A percentile compares a stretch with the other conserved stretches of the same genome.
Conservation (phyloP, 1,140 invertebrate species). For the Paraescarpia echinospica region DNA sequence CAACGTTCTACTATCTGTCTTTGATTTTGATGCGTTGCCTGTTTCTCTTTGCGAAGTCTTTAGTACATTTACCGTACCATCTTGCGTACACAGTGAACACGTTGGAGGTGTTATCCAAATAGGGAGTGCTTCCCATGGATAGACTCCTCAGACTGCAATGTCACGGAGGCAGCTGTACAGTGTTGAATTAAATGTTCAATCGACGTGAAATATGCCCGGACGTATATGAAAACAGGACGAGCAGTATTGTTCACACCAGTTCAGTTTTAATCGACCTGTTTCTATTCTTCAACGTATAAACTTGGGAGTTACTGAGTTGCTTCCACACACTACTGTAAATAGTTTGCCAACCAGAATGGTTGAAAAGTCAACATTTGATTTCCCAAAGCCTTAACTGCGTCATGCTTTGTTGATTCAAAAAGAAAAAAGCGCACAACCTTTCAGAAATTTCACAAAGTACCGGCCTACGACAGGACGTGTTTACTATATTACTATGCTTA, state of each 20-base stretch:
- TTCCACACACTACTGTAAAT: not conserved
- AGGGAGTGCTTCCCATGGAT: not conserved
- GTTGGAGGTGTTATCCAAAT: not conserved
- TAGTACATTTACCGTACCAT: not conserved
- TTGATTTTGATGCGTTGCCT: not conserved
- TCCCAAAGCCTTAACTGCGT: not conserved
- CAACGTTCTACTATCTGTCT: not conserved
- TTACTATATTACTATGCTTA: not conserved
- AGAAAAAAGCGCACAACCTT: not conserved
- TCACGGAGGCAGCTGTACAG: not conserved
- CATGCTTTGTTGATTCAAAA: not conserved
- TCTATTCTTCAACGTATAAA: not conserved
- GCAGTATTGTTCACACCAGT: not conserved
- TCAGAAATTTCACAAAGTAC: not conserved
- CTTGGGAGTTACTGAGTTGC: not conserved
- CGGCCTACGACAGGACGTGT: not conserved
- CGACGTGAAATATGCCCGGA: not conserved
- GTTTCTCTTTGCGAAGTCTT: not conserved
- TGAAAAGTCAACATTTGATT: too few relatives aligned
- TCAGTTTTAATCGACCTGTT: not conserved
- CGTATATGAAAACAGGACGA: too few relatives aligned
- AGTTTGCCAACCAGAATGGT: not conserved
- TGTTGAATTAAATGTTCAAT: not conserved
- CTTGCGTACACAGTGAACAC: not conserved
- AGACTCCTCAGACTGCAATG: not conserved